A percentile compares a stretch with the other conserved stretches of the same genome.
These are phyloP conservation scores for Azorinus chamasolen DNA, from an alignment of 2,888 invertebrate genomes.

Conservation along the genomic window DNA sequence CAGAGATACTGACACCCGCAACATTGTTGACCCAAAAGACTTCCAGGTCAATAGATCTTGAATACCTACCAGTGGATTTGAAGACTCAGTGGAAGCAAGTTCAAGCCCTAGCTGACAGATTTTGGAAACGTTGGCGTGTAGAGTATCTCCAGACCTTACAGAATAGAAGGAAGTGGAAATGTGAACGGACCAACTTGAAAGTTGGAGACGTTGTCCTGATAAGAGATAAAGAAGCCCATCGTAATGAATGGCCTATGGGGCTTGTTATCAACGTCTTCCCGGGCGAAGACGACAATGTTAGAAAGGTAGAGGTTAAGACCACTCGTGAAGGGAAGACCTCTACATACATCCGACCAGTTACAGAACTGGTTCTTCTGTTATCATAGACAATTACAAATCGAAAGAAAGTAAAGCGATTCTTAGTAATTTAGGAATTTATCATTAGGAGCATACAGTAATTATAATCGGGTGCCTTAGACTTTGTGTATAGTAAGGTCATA, in stretches of 20 bases:
- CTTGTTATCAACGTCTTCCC: neutral
- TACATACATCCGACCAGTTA: constrained; percentile 2
- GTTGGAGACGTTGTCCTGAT: constrained; percentile 8
- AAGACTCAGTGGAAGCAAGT: constrained; percentile 53
- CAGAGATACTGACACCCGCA: constrained; percentile 36
- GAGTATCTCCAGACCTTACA: constrained; percentile 48
- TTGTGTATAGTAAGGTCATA: too few species aligned
- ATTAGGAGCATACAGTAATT: too few species aligned
- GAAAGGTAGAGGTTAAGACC: constrained; percentile 2
- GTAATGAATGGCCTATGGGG: constrained; percentile 12
- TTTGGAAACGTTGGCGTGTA: constrained; percentile 46
- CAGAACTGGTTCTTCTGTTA: constrained; percentile 7
- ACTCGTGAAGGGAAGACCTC: neutral
- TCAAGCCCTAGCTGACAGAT: constrained; percentile 31
- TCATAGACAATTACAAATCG: too few species aligned
- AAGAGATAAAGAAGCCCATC: neutral
- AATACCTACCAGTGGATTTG: neutral
- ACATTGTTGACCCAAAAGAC: constrained; percentile 43
- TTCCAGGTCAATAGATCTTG: neutral
- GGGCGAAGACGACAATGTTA: neutral
- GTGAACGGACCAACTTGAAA: neutral
- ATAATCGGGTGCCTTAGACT: too few species aligned
- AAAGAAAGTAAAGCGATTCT: too few species aligned
- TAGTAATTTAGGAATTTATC: too few species aligned
- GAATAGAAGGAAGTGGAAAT: constrained; percentile 29